These are phyloP conservation scores for Ecliptopera silaceata DNA, from an alignment of 2,888 invertebrate genomes.

Conservation along the genomic window DNA sequence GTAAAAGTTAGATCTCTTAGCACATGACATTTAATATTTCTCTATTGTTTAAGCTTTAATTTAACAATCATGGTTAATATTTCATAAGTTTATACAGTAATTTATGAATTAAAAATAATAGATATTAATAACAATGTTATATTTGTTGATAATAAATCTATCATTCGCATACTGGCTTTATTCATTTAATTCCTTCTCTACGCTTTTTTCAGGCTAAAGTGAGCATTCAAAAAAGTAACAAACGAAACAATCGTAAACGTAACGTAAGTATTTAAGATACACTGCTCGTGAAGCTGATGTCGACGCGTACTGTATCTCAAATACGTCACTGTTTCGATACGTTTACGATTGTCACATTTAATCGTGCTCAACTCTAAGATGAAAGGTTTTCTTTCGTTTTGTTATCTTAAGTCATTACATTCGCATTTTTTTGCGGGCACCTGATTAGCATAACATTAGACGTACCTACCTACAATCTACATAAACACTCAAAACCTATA, in stretches of 20 bases:
- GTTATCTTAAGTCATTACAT: too few relatives aligned
- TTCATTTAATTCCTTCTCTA: conserved; percentile 16
- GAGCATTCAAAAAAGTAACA: background rate
- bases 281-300: too few relatives aligned
- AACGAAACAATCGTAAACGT: too few relatives aligned
- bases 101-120: conserved; percentile 42
- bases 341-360: too few relatives aligned
- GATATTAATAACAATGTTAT: conserved; percentile 55
- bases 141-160: conserved; percentile 66
- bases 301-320: too few relatives aligned
- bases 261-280: too few relatives aligned
- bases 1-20: conserved; percentile 2
- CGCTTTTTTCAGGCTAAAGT: background rate
- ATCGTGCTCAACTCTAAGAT: too few relatives aligned
- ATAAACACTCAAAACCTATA: background rate
- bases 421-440: background rate
- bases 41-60: conserved; percentile 12
- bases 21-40: conserved; percentile 10
- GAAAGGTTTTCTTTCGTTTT: too few relatives aligned
- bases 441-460: background rate
- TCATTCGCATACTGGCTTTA: conserved; percentile 41
- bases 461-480: background rate
- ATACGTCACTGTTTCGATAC: too few relatives aligned
- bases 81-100: conserved; percentile 42
- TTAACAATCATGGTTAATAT: conserved; percentile 23